phyloP scores from a whole-genome alignment of 1,140 invertebrate species.

The Drosophila gunungcola region DNA sequence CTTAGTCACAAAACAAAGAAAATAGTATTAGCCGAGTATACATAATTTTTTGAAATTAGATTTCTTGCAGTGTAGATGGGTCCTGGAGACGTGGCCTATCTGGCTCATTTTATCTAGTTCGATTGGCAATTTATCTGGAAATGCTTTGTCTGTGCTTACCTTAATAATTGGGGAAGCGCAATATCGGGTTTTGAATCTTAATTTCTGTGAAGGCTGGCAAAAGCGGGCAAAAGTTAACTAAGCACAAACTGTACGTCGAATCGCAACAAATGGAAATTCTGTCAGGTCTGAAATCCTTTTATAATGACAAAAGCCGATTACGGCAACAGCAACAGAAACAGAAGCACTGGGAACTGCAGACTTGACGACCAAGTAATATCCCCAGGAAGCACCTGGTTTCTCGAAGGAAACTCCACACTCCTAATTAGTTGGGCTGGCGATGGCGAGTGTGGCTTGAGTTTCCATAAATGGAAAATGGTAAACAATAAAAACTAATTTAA shows the following conservation, averaged over 20 bases:
- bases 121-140: conserved; percentile 81
- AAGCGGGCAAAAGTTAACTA: conserved; percentile 76
- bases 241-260: conserved; percentile 35
- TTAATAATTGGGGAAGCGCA: conserved; percentile 58
- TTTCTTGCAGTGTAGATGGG: not conserved
- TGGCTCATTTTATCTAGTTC: conserved; percentile 79
- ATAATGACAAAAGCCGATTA: conserved; percentile 83
- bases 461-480: not conserved
- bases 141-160: conserved; percentile 52
- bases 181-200: conserved; percentile 82
- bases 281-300: conserved; percentile 82
- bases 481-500: too few relatives aligned
- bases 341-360: conserved; percentile 14
- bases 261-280: conserved; percentile 82
- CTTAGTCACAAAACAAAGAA: too few relatives aligned
- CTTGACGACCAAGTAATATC: conserved; percentile 26
- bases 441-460: not conserved
- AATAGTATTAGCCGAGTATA: too few relatives aligned
- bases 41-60: too few relatives aligned
- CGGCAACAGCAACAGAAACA: conserved; percentile 42
- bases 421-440: conserved; percentile 21
- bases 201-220: conserved; percentile 66
- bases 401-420: not conserved
- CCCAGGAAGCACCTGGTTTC: not conserved
- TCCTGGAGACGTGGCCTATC: conserved; percentile 52